Conservation (phyloP, 2,113 vertebrate species). For the Neodontobutis hainanensis region DNA sequence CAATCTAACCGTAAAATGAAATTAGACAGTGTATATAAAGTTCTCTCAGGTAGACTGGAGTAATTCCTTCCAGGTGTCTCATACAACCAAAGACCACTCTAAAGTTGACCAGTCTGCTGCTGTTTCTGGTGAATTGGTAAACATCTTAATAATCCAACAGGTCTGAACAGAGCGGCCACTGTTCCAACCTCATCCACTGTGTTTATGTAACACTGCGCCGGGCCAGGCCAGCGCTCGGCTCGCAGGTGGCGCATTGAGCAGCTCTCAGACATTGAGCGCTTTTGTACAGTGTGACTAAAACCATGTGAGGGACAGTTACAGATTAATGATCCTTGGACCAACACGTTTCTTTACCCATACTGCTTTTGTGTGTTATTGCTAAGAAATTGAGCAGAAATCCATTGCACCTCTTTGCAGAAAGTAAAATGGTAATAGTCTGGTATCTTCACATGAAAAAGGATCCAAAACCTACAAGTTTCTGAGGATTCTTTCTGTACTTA, state of each 20-base stretch:
- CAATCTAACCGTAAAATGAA: background rate
- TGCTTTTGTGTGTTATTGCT: slow-evolving; percentile 14
- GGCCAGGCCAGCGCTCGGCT: slow-evolving; percentile 61
- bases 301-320: slow-evolving; percentile 27
- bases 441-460: slow-evolving; percentile 31
- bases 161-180: slow-evolving; percentile 71
- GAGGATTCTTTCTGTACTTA: no score
- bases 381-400: slow-evolving; percentile 26
- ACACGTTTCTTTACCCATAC: slow-evolving; percentile 21
- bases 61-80: slow-evolving; percentile 29
- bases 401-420: slow-evolving; percentile 17
- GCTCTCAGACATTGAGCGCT: slow-evolving; percentile 17
- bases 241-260: slow-evolving; percentile 69
- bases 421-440: slow-evolving; percentile 10
- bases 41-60: slow-evolving; percentile 4
- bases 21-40: background rate
- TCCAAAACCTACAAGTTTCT: slow-evolving; percentile 10
- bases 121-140: slow-evolving; percentile 61
- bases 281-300: slow-evolving; percentile 24
- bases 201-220: slow-evolving; percentile 71
- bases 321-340: slow-evolving; percentile 27
- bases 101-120: slow-evolving; percentile 25
- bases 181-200: slow-evolving; percentile 51
- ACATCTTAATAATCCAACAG: slow-evolving; percentile 67
- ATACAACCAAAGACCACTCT: slow-evolving; percentile 51